Base-by-base conservation (phyloP, 2,797 vertebrate genomes). In the Rhinophrynus dorsalis region DNA sequence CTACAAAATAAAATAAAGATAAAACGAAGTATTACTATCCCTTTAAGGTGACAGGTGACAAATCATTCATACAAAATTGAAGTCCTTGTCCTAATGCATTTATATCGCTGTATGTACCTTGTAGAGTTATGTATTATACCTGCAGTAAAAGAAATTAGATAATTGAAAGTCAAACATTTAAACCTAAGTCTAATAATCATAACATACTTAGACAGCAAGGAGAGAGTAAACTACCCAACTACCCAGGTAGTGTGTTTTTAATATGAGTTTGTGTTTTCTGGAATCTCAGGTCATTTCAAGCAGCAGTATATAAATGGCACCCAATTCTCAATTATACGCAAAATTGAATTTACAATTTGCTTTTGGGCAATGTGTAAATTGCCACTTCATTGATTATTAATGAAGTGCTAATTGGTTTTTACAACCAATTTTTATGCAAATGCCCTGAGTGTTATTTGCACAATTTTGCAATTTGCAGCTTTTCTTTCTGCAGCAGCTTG, bases 351-450 rank as follows among this genome's bases (percentile, higher is more conserved):
- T 84, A 84, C 82, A 83, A 83, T 85, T 87, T 85, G 86, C 84
- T 89, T 85, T 84, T 82, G 82, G 86, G 84, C 82, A 80, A 84
- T 61, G 86, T 88, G 89, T 83, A 85, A 88, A 90, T 89, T 89
- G 84, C 86, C 83, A 82, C 81, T 87, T 90, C 88, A 86, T 86
- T 83, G 89, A 89, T 90, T 89, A 90, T 89, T 89, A 90, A 90
- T 86, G 87, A 90, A 84, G 88, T 87, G 88, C 83, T 89, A 88
- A 90, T 90, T 89, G 87, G 84, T 88, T 83, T 84, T 83, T 84
- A 85, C 85, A 87, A 84, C 86, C 83, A 80, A 85, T 86, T 88
- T 84, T 84, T 85, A 88, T 83, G 85, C 73, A 78, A 80, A 84
- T 76, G 78, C 81, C 80, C 82, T 75, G 81, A 80, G 78, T 81